Evolutionary conservation across 2,888 invertebrate genomes (phyloP), one percentile per base, ranked within the genome.

Genomic region (Platynereis dumerilii): DNA sequence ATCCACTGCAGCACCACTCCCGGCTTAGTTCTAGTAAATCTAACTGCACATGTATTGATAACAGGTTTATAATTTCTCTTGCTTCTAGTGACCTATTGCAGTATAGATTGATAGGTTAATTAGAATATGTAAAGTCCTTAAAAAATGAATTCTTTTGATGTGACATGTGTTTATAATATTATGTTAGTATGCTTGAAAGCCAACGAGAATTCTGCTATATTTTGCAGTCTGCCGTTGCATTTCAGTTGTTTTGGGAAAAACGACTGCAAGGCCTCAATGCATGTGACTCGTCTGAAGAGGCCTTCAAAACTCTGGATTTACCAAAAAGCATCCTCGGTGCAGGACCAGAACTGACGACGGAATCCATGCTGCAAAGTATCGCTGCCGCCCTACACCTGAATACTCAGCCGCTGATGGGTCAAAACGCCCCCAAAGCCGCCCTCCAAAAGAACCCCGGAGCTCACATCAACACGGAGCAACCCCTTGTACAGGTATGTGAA

Each of bases 391-490:
- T 97, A 56, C 96, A 97, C 84, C 90, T 94, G 27, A 80, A 75
- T 58, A 78, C 69, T 45, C 91, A 92, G 77, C 94, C 96, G 1
- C 92, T 96, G 2, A 93, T 93, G 48, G 96, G 96, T 3, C 97
- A 98, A 86, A 88, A 91, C 0, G 77, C 75, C 56, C 77, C 78
- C 60, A 76, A 76, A 58, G 70, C 75, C 24, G 88, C 91, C n/a
- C 88, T 96, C 65, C 90, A 92, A 75, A 94, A 94, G 79, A 96
- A 96, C 85, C 94, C 96, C 0, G 93, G 93, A 22, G 95, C 95
- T 69, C 95, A 92, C 86, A 88, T 96, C 79, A 96, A 97, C 87
- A 93, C 96, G 45, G 94, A 95, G 73, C 98, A 98, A 85, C 98
- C 98, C 20, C 87, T 97, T 54, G 93, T 97, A 76, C 94, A 95